Conservation (phyloP, 2,797 vertebrate species). For the Protonibea diacanthus region DNA sequence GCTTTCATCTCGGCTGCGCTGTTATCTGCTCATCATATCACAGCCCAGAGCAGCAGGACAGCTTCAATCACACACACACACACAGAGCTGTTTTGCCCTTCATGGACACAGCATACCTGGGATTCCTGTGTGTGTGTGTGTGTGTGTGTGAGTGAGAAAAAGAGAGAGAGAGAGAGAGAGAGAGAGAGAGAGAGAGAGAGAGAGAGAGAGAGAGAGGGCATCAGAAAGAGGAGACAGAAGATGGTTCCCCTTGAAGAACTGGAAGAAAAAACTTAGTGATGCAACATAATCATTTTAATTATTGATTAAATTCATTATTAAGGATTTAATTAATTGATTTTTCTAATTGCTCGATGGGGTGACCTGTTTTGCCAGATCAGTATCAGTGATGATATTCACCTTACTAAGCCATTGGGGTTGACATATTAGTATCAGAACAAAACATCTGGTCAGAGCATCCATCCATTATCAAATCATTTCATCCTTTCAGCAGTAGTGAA, state of each 20-base stretch:
- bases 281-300: too few species aligned
- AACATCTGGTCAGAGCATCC: neutral
- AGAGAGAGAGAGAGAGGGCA: neutral
- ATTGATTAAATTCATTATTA: neutral
- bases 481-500: neutral
- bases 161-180: too few species aligned
- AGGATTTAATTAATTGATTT: too few species aligned
- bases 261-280: neutral
- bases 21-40: constrained; percentile 76
- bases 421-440: neutral
- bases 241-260: neutral
- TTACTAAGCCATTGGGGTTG: neutral
- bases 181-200: too few species aligned
- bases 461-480: neutral
- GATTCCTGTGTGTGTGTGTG: constrained; percentile 57
- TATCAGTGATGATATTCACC: neutral
- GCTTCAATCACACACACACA: constrained; percentile 66
- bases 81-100: constrained; percentile 60
- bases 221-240: neutral
- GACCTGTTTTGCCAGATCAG: too few species aligned
- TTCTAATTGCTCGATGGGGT: too few species aligned
- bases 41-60: constrained; percentile 68
- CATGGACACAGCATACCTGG: constrained; percentile 68
- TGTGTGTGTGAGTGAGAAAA: neutral
- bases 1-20: constrained; percentile 68